Base-by-base conservation (phyloP, 2,113 vertebrate genomes). In the Gallinago media region DNA sequence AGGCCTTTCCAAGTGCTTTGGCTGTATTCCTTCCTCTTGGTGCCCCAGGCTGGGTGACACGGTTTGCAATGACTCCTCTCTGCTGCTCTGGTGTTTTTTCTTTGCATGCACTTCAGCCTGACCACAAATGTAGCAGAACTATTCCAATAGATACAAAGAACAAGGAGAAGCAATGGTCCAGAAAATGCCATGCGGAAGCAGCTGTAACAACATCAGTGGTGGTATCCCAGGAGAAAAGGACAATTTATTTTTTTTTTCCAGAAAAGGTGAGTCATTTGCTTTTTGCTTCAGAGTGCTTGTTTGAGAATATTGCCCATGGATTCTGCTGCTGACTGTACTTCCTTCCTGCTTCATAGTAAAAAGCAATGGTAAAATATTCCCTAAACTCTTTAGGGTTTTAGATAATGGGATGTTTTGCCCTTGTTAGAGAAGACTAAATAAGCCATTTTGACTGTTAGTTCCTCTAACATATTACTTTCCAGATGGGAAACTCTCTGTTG, bases 121-220 rank as follows among this genome's bases (percentile, higher is more conserved):
- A 62, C 20, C 80, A 32, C 59, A 79, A 75, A 50, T 7, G 21
- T 38, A 80, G 63, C 70, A 83, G 59, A 56, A 58, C 6, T 38
- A 5, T 59, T 79, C 38, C 38, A 14, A 29, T 2, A 62, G 42
- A 22, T n/a, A 36, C 25, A 56, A n/a, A 72, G 44, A 36, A 80
- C 85, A 85, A 80, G 29, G 17, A 87, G 65, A 62, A 67, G 55
- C 47, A 68, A 22, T 15, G 18, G 36, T 44, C 75, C 87, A 79
- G 71, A 83, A 93, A 93, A 71, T 50, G 92, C 42, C 79, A 50
- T 34, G 68, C 0, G 29, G 85, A 96, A 96, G 68, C 83, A 89
- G 88, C 85, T 89, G 85, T 68, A 85, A 84, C 23, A 95, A 74
- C 90, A 89, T 31, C 56, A 79, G 15, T 44, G 73, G 29, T 62